These are phyloP conservation scores for Antennarius striatus DNA, from an alignment of 2,113 vertebrate genomes.

Conservation along the genomic window DNA sequence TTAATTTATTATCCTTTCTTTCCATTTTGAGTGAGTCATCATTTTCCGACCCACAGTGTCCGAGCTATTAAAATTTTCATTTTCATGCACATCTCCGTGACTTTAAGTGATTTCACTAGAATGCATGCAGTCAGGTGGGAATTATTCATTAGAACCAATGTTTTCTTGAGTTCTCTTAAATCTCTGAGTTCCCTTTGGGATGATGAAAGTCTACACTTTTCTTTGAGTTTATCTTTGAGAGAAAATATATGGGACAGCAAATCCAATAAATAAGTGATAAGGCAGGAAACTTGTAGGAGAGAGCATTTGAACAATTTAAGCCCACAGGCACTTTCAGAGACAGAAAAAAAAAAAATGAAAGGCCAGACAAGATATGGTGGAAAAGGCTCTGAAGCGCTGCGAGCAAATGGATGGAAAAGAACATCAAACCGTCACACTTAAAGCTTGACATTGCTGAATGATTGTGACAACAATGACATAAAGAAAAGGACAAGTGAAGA, in stretches of 20 bases:
- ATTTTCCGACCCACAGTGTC: neutral
- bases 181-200: conserved; percentile 36
- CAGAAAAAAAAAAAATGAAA: conserved; percentile 31
- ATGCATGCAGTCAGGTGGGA: conserved; percentile 42
- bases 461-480: conserved; percentile 53
- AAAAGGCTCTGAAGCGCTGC: conserved; percentile 55
- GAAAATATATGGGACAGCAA: conserved; percentile 71
- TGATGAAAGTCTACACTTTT: conserved; percentile 62
- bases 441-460: conserved; percentile 52
- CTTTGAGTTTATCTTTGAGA: conserved; percentile 68
- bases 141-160: conserved; percentile 59
- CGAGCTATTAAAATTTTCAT: conserved; percentile 23
- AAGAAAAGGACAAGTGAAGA: conserved; percentile 39
- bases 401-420: conserved; percentile 65
- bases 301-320: conserved; percentile 74
- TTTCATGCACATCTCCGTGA: conserved; percentile 4
- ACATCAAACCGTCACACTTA: conserved; percentile 57
- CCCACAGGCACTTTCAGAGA: conserved; percentile 65
- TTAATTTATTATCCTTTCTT: neutral
- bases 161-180: conserved; percentile 59
- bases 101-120: conserved; percentile 36
- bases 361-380: conserved; percentile 58
- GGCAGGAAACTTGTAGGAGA: conserved; percentile 61
- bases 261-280: conserved; percentile 79
- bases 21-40: conserved; percentile 2